Percentiles rank a stretch among this genome's conserved stretches.
Conservation (phyloP, 1,140 invertebrate genomes). For the Asbolus verrucosus region DNA sequence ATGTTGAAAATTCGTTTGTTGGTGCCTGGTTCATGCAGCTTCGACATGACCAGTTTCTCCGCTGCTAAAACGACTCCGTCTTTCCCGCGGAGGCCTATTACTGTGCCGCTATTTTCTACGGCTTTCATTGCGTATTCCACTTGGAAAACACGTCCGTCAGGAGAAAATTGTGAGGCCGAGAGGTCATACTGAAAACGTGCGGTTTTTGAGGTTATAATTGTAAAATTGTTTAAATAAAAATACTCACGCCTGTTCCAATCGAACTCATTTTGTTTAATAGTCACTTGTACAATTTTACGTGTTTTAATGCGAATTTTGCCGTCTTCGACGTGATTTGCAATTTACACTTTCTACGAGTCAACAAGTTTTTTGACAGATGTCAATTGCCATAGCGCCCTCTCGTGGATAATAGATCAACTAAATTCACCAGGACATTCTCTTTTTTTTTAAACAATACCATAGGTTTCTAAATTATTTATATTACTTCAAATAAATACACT, state of each 20-base stretch:
- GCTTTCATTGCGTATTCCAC: conserved; percentile 99
- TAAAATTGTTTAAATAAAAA: conserved; percentile 36
- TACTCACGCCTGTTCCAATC: conserved; percentile 93
- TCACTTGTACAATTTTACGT: neutral
- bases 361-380: conserved; percentile 40
- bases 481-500: conserved; percentile 22
- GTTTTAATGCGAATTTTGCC: conserved; percentile 43
- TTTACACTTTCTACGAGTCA: conserved; percentile 41
- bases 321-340: conserved; percentile 48
- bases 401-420: neutral
- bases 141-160: conserved; percentile 98
- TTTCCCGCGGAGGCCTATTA: conserved; percentile 93
- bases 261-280: conserved; percentile 83
- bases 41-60: conserved; percentile 97
- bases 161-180: conserved; percentile 99
- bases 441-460: conserved; percentile 15
- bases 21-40: conserved; percentile 93
- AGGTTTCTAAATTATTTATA: conserved; percentile 15
- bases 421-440: neutral
- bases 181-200: conserved; percentile 96
- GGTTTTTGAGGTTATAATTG: conserved; percentile 55
- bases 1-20: conserved; percentile 96
- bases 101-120: conserved; percentile 98
- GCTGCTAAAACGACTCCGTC: conserved; percentile 98
- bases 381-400: conserved; percentile 22